A percentile compares a stretch with the other conserved stretches of the same genome.
Conservation (phyloP, 1,140 invertebrate species). For the Anoplophora glabripennis region DNA sequence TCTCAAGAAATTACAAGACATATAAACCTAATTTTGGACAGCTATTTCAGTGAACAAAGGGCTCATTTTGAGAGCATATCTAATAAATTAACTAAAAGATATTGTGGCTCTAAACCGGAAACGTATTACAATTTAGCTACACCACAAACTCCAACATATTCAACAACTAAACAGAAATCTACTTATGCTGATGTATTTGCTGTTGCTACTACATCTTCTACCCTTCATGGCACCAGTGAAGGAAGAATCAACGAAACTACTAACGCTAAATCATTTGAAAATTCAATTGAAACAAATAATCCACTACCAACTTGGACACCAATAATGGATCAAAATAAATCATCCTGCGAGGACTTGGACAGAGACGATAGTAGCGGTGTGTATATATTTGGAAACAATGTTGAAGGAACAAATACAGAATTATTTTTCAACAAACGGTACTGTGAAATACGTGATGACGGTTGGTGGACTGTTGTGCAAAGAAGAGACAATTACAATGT, state of each 20-base stretch:
- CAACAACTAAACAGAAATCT: background rate
- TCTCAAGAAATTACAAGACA: background rate
- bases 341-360: slow-evolving; percentile 24
- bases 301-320: background rate
- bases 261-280: too few relatives aligned
- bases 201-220: too few relatives aligned
- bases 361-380: slow-evolving; percentile 26
- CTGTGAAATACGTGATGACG: slow-evolving; percentile 49
- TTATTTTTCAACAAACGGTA: slow-evolving; percentile 41
- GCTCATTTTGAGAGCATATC: slow-evolving; percentile 16
- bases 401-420: slow-evolving; percentile 14
- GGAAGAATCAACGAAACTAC: too few relatives aligned
- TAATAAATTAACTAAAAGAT: background rate
- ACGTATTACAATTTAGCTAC: background rate
- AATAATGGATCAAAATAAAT: slow-evolving; percentile 11
- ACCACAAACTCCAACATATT: background rate
- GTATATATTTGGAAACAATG: slow-evolving; percentile 29
- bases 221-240: too few relatives aligned
- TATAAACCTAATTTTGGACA: slow-evolving; percentile 18
- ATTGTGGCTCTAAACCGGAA: too few relatives aligned
- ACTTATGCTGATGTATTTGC: too few relatives aligned
- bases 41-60: slow-evolving; percentile 31
- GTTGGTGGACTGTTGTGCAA: slow-evolving; percentile 54
- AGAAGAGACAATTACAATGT: slow-evolving; percentile 31
- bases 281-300: background rate